Base-by-base conservation (phyloP, 2,888 invertebrate genomes). In the Drosophila ustulata region DNA sequence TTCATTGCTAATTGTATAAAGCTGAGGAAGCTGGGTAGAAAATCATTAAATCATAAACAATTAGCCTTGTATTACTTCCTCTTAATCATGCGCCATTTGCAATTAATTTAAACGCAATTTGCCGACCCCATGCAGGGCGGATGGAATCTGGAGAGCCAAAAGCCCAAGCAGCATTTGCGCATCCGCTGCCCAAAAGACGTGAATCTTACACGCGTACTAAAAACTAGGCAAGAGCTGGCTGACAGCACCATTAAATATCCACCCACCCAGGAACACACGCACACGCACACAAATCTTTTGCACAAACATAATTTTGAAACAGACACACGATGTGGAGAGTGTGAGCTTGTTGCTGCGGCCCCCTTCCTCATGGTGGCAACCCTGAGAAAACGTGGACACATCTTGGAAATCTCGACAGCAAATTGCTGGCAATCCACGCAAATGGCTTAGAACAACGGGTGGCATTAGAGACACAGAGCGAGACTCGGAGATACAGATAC, bases 401-500 rank as follows among this genome's bases (percentile, higher is more conserved):
- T 85, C 88, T 88, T 75, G 70, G 70, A 87, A 84, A 89, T 84
- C 89, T 89, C 82, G 71, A 79, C 82, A 87, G 90, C 90, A 90
- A 91, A 91, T 90, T 90, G 87, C 90, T 80, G 89, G 88, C 91
- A 90, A 91, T 90, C 88, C 87, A 89, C 90, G 80, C 80, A 84
- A 90, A 90, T 90, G 85, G 86, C 86, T 84, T 88, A 76, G 86
- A 88, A 90, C 90, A 82, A 90, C 90, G 90, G 91, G 90, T 89
- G 90, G 90, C 82, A 87, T 83, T 83, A 80, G 66, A 58, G 18
- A 18, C 18, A 18, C 18, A 18, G 68, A 41, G 28, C 45, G n/a
- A 25, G 30, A 52, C 18, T 26, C 37, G 23, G 26, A 18, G 56
- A 32, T 32, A 11, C 41, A 66, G 37, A 45, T 26, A 49, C 49